phyloP scores from a whole-genome alignment of 2,888 invertebrate species.

The Nemoura dubitans region DNA sequence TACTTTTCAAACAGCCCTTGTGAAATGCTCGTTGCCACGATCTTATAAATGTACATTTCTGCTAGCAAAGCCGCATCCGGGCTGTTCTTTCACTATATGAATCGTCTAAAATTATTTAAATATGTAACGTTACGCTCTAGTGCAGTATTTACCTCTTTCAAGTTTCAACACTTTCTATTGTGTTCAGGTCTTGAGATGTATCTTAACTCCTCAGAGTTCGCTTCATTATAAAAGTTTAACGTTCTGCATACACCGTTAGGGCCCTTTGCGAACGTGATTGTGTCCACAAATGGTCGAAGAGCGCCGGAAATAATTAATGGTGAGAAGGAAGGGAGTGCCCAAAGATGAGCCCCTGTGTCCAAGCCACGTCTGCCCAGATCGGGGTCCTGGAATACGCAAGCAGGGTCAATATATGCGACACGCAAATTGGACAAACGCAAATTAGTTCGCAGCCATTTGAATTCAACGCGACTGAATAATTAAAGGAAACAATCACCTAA shows the following conservation, averaged over 20 bases:
- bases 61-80: too few species aligned
- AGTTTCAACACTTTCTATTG: background rate
- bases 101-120: background rate
- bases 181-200: background rate
- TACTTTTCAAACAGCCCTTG: background rate
- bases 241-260: conserved; percentile 1
- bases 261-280: conserved; percentile 30
- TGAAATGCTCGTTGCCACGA: too few species aligned
- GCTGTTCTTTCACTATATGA: too few species aligned
- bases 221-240: conserved; percentile 7
- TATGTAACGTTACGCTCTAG: background rate
- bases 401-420: conserved; percentile 10
- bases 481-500: conserved; percentile 42
- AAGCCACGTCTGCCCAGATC: background rate
- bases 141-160: background rate
- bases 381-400: conserved; percentile 29
- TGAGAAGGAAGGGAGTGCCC: too few species aligned
- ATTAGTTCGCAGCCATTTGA: conserved; percentile 36
- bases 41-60: background rate
- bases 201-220: background rate
- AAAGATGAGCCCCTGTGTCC: background rate
- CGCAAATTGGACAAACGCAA: conserved; percentile 40
- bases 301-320: conserved; percentile 23
- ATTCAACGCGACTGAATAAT: conserved; percentile 36
- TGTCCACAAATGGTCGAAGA: conserved; percentile 18